Percentiles rank a stretch among this genome's conserved stretches.
phyloP scores from a whole-genome alignment of 2,797 vertebrate genomes.

The Pristis pectinata region DNA sequence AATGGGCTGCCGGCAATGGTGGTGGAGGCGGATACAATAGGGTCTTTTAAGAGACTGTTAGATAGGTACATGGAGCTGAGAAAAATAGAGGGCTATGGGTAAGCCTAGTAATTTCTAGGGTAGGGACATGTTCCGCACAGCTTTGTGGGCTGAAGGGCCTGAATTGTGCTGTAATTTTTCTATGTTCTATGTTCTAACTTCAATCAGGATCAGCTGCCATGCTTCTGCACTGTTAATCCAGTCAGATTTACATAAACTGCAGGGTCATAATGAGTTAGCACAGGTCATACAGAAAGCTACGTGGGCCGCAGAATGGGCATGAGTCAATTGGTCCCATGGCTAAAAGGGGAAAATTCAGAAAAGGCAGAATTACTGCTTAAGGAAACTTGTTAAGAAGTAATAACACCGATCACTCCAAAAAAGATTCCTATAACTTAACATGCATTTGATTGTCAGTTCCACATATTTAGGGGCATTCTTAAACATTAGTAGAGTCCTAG shows the following conservation, averaged over 20 bases:
- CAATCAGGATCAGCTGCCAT: neutral
- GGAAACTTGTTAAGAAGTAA: neutral
- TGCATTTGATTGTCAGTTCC: neutral
- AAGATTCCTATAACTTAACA: neutral
- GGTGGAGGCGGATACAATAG: no score
- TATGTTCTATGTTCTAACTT: no score
- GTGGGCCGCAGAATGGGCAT: neutral
- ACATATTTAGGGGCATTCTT: neutral
- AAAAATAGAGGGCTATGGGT: no score
- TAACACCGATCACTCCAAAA: neutral
- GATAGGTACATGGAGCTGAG: no score
- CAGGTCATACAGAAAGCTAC: neutral
- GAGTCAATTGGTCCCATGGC: neutral
- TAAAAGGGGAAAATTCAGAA: neutral
- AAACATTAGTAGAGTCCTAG: neutral
- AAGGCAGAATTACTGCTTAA: neutral
- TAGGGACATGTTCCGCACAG: no score
- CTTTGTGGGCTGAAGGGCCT: no score
- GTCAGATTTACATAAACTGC: neutral
- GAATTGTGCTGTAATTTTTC: no score
- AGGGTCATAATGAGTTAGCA: neutral
- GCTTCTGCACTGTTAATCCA: neutral
- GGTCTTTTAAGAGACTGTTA: no score
- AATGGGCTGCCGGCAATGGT: no score
- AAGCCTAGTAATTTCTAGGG: no score